Percentiles rank a stretch among this genome's conserved stretches.
phyloP scores from a whole-genome alignment of 1,140 invertebrate genomes.

The Asobara japonica region DNA sequence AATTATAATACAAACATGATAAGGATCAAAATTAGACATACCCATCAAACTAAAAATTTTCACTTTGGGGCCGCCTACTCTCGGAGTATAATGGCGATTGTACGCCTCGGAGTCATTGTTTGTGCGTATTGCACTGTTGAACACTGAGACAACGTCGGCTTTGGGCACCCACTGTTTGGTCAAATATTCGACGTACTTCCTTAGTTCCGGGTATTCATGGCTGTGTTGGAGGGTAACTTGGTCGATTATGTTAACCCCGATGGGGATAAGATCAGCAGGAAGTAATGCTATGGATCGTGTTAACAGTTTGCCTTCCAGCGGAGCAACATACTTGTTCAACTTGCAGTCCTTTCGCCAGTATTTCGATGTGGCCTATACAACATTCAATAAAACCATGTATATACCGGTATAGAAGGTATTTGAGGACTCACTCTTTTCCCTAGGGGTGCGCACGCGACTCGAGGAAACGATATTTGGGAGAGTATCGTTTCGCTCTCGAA shows the following conservation, averaged over 20 bases:
- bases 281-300: background rate
- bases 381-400: background rate
- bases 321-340: background rate
- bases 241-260: background rate
- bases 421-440: too few relatives aligned
- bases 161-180: background rate
- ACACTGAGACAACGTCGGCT: background rate
- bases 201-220: background rate
- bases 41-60: background rate
- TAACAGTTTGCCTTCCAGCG: background rate
- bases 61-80: background rate
- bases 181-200: background rate
- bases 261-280: background rate
- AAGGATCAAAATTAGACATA: background rate
- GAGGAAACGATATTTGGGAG: too few relatives aligned
- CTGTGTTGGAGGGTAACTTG: background rate
- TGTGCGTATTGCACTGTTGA: background rate
- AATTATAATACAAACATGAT: background rate
- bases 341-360: background rate
- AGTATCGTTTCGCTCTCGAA: too few relatives aligned
- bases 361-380: background rate
- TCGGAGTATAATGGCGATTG: background rate
- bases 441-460: too few relatives aligned
- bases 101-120: background rate
- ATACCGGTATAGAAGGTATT: too few relatives aligned